Percentiles rank a stretch among this genome's conserved stretches.
Conservation (phyloP, 2,797 vertebrate genomes). For the Luscinia megarhynchos region DNA sequence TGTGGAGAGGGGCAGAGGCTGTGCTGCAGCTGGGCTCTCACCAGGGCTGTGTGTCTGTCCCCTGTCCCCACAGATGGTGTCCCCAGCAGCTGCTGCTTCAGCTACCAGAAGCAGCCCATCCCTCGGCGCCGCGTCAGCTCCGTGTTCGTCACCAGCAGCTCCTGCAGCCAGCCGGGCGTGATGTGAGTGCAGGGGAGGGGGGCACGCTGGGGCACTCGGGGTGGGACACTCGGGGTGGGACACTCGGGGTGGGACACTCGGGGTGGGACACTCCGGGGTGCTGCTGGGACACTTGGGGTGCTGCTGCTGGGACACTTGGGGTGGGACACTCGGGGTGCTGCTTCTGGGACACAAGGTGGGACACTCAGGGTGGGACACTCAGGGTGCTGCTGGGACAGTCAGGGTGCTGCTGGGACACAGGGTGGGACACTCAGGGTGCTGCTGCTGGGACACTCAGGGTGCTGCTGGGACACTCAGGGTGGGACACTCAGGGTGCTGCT, state of each 20-base stretch:
- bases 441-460: no score
- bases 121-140: neutral
- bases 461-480: no score
- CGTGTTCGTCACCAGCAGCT: neutral
- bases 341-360: no score
- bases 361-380: no score
- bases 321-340: no score
- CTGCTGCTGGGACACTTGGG: no score
- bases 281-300: no score
- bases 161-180: neutral
- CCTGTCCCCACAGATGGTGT: neutral
- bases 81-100: neutral
- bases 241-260: no score
- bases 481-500: rapidly evolving
- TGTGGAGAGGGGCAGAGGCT: neutral
- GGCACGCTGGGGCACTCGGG: no score
- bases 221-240: no score
- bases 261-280: no score
- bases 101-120: rapidly evolving
- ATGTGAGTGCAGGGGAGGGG: neutral
- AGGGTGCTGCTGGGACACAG: neutral
- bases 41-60: neutral
- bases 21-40: neutral
- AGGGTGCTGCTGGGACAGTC: rapidly evolving
- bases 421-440: no score